A percentile compares a stretch with the other conserved stretches of the same genome.
Conservation (phyloP, 2,113 vertebrate genomes). For the Eudyptes chrysolophus region DNA sequence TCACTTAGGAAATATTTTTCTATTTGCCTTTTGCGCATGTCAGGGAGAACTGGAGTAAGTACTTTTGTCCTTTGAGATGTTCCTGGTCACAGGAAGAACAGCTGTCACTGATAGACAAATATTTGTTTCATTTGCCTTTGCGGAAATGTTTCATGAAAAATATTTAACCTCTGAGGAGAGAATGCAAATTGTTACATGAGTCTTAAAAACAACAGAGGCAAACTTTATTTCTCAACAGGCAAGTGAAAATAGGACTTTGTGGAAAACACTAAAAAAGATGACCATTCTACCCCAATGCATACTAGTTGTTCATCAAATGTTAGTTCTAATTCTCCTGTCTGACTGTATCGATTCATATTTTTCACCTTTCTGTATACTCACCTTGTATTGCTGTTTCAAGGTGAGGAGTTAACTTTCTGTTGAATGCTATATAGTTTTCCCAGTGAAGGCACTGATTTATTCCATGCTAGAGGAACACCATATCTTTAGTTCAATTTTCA, state of each 20-base stretch:
- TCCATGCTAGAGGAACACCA: not conserved
- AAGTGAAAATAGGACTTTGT: not conserved
- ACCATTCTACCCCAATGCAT: not conserved
- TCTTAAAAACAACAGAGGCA: not conserved
- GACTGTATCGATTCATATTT: not conserved
- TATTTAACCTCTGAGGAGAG: not conserved
- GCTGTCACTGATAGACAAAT: not conserved
- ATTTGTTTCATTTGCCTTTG: not conserved
- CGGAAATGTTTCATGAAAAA: not conserved
- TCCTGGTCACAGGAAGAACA: not conserved
- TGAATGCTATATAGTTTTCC: not conserved
- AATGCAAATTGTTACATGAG: not conserved
- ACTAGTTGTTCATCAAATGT: not conserved
- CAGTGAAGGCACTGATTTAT: not conserved
- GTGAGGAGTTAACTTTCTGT: not conserved
- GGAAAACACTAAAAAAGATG: not conserved
- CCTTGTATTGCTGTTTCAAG: not conserved
- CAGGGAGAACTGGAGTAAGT: not conserved
- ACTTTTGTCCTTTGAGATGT: not conserved
- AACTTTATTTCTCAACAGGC: not conserved
- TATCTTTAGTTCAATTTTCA: constrained; percentile 10
- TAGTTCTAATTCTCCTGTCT: not conserved
- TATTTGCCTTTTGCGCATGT: not conserved
- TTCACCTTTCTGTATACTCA: not conserved
- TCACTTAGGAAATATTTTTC: not conserved